phyloP scores from a whole-genome alignment of 1,140 invertebrate species.

The Agrilus planipennis region DNA sequence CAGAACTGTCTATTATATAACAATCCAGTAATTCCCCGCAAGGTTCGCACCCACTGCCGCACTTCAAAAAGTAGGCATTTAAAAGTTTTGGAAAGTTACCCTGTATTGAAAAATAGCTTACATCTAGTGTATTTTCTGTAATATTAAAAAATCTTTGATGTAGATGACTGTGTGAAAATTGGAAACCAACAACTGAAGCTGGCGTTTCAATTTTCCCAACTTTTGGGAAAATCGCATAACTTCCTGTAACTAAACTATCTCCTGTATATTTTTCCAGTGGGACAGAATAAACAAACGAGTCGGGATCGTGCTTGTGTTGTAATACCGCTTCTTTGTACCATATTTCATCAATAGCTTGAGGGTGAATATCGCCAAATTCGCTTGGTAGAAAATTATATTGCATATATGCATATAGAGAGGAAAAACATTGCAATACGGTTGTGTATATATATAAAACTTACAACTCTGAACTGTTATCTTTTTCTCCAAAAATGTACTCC shows the following conservation, averaged over 20 bases:
- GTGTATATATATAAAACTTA: no score
- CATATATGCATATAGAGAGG: no score
- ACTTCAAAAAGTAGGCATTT: background rate
- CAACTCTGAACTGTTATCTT: conserved; percentile 18
- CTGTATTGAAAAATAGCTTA: background rate
- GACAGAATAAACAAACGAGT: conserved; percentile 67
- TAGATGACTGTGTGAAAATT: conserved; percentile 58
- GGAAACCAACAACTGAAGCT: conserved; percentile 77
- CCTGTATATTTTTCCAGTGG: conserved; percentile 51
- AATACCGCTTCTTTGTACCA: conserved; percentile 89
- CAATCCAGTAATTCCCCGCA: conserved; percentile 53
- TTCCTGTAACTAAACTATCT: conserved; percentile 59
- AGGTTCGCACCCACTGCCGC: conserved; percentile 40
- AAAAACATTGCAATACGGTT: no score
- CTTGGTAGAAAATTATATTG: conserved; percentile 36
- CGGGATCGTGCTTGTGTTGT: conserved; percentile 61
- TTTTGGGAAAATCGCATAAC: conserved; percentile 72
- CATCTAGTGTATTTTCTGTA: background rate
- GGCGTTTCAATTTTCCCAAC: conserved; percentile 67
- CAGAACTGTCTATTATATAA: conserved; percentile 80
- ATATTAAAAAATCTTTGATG: conserved; percentile 44
- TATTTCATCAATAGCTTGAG: conserved; percentile 73
- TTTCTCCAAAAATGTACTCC: conserved; percentile 54
- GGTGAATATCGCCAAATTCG: conserved; percentile 67
- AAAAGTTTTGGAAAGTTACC: background rate